Evolutionary conservation across 2,888 invertebrate genomes (phyloP).

Genomic region (Margaritifera margaritifera): DNA sequence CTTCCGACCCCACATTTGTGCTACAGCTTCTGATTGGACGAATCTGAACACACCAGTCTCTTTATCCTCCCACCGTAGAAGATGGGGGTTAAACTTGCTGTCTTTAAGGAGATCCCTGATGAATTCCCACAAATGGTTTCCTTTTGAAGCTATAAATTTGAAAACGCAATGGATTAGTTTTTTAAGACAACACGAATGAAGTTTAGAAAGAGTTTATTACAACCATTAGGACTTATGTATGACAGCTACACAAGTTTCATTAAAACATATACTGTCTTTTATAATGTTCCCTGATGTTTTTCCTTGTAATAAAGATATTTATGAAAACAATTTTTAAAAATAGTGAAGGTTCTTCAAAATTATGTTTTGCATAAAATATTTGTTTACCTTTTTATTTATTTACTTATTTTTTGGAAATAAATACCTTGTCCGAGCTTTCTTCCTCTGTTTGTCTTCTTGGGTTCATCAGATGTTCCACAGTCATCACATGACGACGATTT

Average conservation of each 20-base stretch:
- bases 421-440: constrained; percentile 44
- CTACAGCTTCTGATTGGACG: constrained; percentile 90
- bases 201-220: too few species aligned
- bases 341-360: neutral
- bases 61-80: constrained; percentile 91
- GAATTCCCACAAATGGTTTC: constrained; percentile 84
- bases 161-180: too few species aligned
- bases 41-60: constrained; percentile 89
- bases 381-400: too few species aligned
- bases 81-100: constrained; percentile 84
- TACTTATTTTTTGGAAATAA: too few species aligned
- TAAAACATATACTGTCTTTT: neutral
- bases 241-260: neutral
- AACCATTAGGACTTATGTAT: too few species aligned
- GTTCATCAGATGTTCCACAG: too few species aligned
- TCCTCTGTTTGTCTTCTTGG: constrained; percentile 27
- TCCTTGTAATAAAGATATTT: neutral
- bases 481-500: too few species aligned
- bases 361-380: constrained; percentile 4
- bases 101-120: constrained; percentile 86
- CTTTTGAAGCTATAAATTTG: constrained; percentile 37
- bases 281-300: neutral
- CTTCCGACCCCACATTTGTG: constrained; percentile 88
- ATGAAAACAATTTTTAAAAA: neutral
- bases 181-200: too few species aligned